These are phyloP conservation scores for Onychostruthus taczanowskii DNA, from an alignment of 2,113 vertebrate species.

Conservation along the genomic window DNA sequence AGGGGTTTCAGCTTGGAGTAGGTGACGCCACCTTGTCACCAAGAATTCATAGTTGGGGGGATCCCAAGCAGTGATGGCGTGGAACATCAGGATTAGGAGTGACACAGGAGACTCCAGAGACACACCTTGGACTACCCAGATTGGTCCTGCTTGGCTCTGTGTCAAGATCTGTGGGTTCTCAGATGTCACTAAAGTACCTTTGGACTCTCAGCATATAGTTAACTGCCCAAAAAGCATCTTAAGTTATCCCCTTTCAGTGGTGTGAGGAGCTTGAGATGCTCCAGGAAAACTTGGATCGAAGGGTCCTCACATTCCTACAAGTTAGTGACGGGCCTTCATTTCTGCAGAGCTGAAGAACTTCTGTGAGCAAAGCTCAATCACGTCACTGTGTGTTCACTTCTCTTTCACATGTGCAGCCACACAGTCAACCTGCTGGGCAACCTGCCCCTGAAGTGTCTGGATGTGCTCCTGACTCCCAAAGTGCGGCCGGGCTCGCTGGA, in stretches of 20 bases:
- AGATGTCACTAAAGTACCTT: neutral
- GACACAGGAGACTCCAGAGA: neutral
- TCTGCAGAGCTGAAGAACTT: neutral
- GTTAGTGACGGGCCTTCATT: accelerated
- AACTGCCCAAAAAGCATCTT: neutral
- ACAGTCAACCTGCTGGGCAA: slow-evolving; percentile 90
- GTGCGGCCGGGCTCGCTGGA: slow-evolving; percentile 83
- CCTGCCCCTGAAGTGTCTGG: slow-evolving; percentile 87
- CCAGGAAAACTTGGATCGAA: accelerated
- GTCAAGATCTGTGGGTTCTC: neutral
- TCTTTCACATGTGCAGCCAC: slow-evolving; percentile 69
- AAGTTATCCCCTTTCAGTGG: neutral
- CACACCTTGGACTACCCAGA: neutral
- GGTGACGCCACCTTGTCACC: neutral
- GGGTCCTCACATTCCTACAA: neutral
- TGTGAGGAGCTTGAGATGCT: neutral
- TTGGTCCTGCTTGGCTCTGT: neutral
- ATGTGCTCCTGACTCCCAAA: slow-evolving; percentile 84
- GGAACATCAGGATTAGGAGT: neutral
- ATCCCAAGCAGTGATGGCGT: neutral
- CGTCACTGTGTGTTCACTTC: neutral
- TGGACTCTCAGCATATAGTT: neutral
- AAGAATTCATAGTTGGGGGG: neutral
- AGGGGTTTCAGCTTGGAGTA: neutral
- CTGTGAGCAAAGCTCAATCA: neutral